Evolutionary conservation across 2,888 invertebrate genomes (phyloP), one percentile per base, ranked within the genome.

Genomic region (Hanleya hanleyi): DNA sequence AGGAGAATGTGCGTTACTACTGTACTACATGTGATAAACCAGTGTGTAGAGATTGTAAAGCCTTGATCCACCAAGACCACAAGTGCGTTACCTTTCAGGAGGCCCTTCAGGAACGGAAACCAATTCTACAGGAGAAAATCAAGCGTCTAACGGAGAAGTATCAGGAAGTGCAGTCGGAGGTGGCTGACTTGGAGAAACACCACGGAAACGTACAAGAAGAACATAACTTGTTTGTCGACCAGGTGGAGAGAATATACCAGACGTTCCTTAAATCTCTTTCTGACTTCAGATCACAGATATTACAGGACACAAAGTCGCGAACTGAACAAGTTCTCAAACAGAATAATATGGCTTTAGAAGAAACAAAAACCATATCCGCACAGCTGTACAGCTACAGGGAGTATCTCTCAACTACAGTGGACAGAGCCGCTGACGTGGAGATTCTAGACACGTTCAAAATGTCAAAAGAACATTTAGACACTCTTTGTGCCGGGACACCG

Each of bases 41-140:
- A 57, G 33, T 57, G 29, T 57, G 57, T 57, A 22, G 57, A 32
- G 57, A 57, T 32, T 57, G 57, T 29, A 57, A 57, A 29, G 57
- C 57, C 2, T 32, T 57, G 15, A 29, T 26, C 26, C 57, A 57
- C 9, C 29, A 57, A 15, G n/a, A 57, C 4, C 57, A 57, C 18
- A 15, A 57, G 15, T 57, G 29, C 29, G 15, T 57, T 32, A 5
- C 57, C n/a, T 32, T 57, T 26, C 57, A 26, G 29, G 57, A 26
- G 33, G 57, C 57, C 3, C 15, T 26, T 26, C 15, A 57, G 9
- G 57, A 29, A 57, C 26, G 26, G 26, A 57, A 15, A 26, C 15
- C 57, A 4, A 57, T 4, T 15, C 18, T 57, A 29, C 18, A 29
- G 1, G 3, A 57, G 5, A 22, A 15, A 15, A 15, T 57, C 26